Evolutionary conservation across 2,888 invertebrate species (phyloP), one percentile per base, ranked within the genome.

Genomic region (Drosophila lutescens): DNA sequence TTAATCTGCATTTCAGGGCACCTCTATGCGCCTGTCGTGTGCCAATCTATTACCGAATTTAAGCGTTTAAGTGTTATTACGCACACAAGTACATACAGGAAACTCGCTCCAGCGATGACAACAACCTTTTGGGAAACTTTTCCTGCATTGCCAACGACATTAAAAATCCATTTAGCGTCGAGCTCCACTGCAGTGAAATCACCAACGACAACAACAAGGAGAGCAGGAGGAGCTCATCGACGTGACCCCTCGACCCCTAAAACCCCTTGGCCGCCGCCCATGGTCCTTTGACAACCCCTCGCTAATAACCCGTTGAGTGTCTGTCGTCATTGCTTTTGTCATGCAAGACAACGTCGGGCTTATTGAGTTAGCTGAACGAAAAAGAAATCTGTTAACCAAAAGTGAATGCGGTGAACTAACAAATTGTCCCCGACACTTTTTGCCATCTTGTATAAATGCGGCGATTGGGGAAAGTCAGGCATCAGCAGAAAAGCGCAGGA

Each of bases 81-180:
- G 75, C 70, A 38, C 57, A 12, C 30, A 62, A 20, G 53, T 23
- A 61, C 44, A 38, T 47, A 26, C 41, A 67, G 70, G 70, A 70
- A 51, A 67, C 75, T 68, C 70, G 73, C 68, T 68, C 43, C 54
- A 47, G 74, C 65, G 74, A 57, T 74, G 77, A 75, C 69, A 67
- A 61, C 44, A 74, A 68, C 71, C 71, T 75, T 83, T 83, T 88
- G 84, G 84, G 60, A 74, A 83, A 73, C 67, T 84, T 85, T 78
- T 70, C 72, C 89, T 84, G 85, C 89, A 74, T 70, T 86, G 78
- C 56, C 78, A 78, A 80, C 78, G 76, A 90, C 88, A 88, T 88
- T 88, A 88, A 90, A 88, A 90, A 90, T 81, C 89, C 89, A 88
- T 90, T 88, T 90, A 89, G 78, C 75, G 74, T 71, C 67, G 66